Percentiles rank a stretch among this genome's conserved stretches.
phyloP scores from a whole-genome alignment of 2,113 vertebrate species.

The Rhea americana region DNA sequence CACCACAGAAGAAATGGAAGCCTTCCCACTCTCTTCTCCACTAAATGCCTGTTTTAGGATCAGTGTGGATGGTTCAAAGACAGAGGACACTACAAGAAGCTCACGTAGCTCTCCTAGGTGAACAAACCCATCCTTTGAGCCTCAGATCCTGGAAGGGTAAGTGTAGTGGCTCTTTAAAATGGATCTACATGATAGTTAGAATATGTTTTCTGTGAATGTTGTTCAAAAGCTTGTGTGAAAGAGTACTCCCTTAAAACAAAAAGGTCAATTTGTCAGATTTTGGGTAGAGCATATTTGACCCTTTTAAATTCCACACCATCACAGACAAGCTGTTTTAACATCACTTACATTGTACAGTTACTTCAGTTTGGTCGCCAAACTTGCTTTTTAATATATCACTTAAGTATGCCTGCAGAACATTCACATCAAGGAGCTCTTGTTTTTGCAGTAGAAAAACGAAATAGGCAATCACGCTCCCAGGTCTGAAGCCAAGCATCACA shows the following conservation, averaged over 20 bases:
- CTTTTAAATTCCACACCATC: neutral
- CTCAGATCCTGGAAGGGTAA: neutral
- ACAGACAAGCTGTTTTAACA: neutral
- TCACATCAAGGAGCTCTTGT: neutral
- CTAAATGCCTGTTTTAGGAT: neutral
- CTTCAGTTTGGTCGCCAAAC: neutral
- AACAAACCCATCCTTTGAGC: neutral
- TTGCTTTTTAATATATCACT: neutral
- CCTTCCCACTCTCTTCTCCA: neutral
- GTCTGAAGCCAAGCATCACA: conserved; percentile 28
- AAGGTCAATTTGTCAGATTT: neutral
- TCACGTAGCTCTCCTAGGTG: neutral
- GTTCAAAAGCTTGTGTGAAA: neutral
- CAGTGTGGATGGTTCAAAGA: neutral
- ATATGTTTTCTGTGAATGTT: neutral
- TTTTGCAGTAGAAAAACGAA: conserved; percentile 43
- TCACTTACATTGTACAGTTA: conserved; percentile 40
- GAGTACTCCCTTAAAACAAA: neutral
- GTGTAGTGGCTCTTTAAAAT: neutral
- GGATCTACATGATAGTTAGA: neutral
- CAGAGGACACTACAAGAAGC: neutral
- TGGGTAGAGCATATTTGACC: neutral
- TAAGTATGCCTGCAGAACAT: neutral
- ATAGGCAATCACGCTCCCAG: conserved; percentile 37
- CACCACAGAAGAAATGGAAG: neutral